Base-by-base conservation (phyloP, 2,797 vertebrate species). In the Mareca penelope region DNA sequence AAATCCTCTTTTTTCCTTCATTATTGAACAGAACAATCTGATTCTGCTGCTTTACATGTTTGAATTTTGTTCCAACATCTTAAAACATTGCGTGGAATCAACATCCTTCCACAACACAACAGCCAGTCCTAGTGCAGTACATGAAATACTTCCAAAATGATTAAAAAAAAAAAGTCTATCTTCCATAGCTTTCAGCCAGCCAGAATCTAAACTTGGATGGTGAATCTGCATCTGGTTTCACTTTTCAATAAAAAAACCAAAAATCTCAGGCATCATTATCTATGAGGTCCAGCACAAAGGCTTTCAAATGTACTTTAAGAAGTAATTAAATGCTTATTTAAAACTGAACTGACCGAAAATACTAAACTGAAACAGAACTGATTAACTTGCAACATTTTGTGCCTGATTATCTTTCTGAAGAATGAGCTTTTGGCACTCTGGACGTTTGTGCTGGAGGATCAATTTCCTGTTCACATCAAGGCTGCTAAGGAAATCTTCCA, bases 401-500 rank as follows among this genome's bases (percentile, higher is more conserved):
- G 80, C 63, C 90, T 9, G 70, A 40, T 84, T 72, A 89, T 89
- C 87, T 65, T 16, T 5, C 75, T 35, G 91, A 53, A 40, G 89
- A 89, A 91, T 12, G 72, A 95, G 91, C 86, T 84, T 77, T 78
- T 92, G 94, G 95, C 95, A 33, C 78, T 70, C 37, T 0, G 46
- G 88, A 82, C 29, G 3, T 52, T 68, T 40, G 56, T 0, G 44
- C 89, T 84, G 95, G 46, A 94, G 89, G 80, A 90, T 90, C 94
- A 90, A 95, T 96, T 96, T 96, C 95, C 96, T 96, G 89, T 86
- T 95, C 87, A 2, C 91, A 91, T 94, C 95, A 52, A 35, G 85
- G 40, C 93, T 50, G 80, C 83, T 15, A 29, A 60, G 88, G 57
- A 96, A 96, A 94, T 22, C 81, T 82, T 91, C 71, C 56, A 72